A percentile compares a stretch with the other conserved stretches of the same genome.
Conservation (phyloP, 1,140 invertebrate genomes). For the Trypoxylus dichotomus region DNA sequence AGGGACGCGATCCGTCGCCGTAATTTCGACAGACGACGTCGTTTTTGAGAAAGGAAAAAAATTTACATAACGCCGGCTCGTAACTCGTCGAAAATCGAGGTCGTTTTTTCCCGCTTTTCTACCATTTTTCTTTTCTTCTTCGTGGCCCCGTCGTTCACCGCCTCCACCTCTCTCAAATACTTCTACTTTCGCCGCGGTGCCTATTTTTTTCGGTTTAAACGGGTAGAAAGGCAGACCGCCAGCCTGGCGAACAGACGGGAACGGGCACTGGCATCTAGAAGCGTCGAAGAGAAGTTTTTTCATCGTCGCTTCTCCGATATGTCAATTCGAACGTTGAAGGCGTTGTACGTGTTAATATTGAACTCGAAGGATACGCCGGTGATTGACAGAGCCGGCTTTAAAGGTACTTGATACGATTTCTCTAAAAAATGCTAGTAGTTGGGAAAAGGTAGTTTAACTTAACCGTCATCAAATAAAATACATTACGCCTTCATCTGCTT, state of each 20-base stretch:
- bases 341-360: slow-evolving; percentile 13
- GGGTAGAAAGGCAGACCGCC: neutral
- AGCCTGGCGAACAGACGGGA: neutral
- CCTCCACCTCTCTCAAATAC: neutral
- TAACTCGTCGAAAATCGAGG: slow-evolving; percentile 24
- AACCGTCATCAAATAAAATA: no score
- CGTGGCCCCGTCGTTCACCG: neutral
- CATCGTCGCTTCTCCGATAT: neutral
- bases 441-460: no score
- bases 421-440: no score
- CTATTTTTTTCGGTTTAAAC: neutral
- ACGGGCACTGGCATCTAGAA: neutral
- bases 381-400: neutral
- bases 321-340: slow-evolving; percentile 18
- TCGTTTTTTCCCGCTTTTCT: slow-evolving; percentile 6
- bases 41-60: neutral
- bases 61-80: slow-evolving; percentile 23
- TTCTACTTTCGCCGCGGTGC: neutral
- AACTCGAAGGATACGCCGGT: neutral
- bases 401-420: no score
- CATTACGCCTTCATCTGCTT: no score
- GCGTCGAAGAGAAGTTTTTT: neutral
- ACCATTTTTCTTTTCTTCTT: slow-evolving; percentile 13
- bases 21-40: slow-evolving; percentile 8
- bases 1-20: neutral